Percentiles rank a stretch among this genome's conserved stretches.
These are phyloP conservation scores for Numida meleagris DNA, from an alignment of 2,113 vertebrate species.

Conservation along the genomic window DNA sequence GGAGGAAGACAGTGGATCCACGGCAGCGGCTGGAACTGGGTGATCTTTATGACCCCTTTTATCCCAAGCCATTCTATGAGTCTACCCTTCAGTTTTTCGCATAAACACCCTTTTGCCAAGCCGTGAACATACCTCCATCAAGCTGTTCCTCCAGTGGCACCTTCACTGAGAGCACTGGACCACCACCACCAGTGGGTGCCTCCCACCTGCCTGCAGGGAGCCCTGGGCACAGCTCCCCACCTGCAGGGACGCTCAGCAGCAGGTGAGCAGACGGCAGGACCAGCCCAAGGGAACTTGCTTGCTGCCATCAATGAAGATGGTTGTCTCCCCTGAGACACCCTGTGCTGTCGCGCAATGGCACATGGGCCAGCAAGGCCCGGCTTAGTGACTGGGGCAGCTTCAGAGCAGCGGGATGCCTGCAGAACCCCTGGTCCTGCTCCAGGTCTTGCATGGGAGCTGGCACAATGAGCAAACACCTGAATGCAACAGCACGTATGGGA, in stretches of 20 bases:
- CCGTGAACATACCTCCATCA: neutral
- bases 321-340: neutral
- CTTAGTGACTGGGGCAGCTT: no score
- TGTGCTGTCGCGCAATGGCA: accelerated
- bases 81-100: neutral
- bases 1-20: neutral
- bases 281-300: neutral
- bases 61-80: neutral
- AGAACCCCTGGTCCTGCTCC: neutral
- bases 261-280: neutral
- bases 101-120: neutral
- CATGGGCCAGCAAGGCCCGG: neutral
- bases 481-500: neutral
- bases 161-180: neutral
- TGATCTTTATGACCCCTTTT: neutral
- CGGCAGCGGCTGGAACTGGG: neutral
- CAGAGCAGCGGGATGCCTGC: neutral
- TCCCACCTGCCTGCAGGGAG: neutral
- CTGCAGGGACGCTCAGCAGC: neutral
- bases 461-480: neutral
- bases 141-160: neutral
- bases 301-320: neutral
- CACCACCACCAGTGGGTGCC: neutral
- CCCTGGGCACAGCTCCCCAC: no score
- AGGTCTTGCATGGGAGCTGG: neutral